Base-by-base conservation (phyloP, 2,888 invertebrate species). In the Crioceris asparagi region DNA sequence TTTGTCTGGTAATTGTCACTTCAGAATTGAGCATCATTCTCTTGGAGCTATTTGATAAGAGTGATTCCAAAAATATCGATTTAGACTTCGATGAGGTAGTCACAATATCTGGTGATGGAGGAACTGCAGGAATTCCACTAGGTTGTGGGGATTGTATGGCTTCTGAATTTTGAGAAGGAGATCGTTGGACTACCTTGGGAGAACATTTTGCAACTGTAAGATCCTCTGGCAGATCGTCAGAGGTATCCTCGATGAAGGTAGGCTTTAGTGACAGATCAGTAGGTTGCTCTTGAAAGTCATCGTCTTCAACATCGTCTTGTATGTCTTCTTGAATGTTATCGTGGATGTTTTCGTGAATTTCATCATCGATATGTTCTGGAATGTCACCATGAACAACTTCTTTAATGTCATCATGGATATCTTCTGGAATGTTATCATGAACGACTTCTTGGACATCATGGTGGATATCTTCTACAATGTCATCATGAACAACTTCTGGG, bases 141-240 rank as follows among this genome's bases (percentile, higher is more conserved):
- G 79, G 79, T 50, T 78, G 78, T 3, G 82, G 80, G 4, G 82
- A 81, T 57, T 80, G 80, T 56, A 79, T 73, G 21, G 80, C 74
- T 57, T 80, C 80, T 1, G 80, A 80, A 51, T 75, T 78, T 43
- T 78, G 70, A 2, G 80, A 80, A 4, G 75, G 73, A 5, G 79
- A 77, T 40, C 80, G 65, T 47, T 66, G 65, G 47, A 69, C 61
- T 42, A 66, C 57, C 4, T 69, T 66, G 43, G 61, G 66, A 32
- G 48, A 43, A 12, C 43, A 39, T 59, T 74, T 74, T 48, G 70
- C 79, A 50, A 69, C 59, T 53, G 71, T 71, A 49, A 77, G 56
- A 60, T 77, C 75, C 8, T 75, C 75, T 4, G 75, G 74, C n/a
- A n/a, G n/a, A n/a, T n/a, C n/a, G n/a, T n/a, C n/a, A n/a, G n/a